These are phyloP conservation scores for Malurus splendens DNA, from an alignment of 2,797 vertebrate genomes.

Conservation along the genomic window DNA sequence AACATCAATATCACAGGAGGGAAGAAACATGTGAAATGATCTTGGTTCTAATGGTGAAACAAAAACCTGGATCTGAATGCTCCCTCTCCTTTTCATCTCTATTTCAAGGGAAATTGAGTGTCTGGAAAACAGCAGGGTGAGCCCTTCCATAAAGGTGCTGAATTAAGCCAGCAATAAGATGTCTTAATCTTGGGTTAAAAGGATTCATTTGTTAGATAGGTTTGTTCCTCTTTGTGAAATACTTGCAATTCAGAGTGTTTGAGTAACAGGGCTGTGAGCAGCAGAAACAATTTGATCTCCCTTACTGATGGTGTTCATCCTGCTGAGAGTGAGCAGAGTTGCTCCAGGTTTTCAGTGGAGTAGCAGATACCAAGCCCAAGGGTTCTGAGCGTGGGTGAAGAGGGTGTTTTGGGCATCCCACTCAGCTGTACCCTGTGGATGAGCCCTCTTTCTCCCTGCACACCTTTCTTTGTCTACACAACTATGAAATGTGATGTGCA, in stretches of 20 bases:
- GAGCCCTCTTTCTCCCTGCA: background rate
- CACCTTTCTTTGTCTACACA: background rate
- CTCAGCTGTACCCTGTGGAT: fast-evolving
- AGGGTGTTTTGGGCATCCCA: background rate
- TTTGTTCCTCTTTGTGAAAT: background rate
- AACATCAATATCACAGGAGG: background rate
- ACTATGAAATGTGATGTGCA: fast-evolving
- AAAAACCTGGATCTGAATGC: background rate
- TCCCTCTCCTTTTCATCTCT: background rate
- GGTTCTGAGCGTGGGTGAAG: background rate
- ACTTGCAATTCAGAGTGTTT: background rate
- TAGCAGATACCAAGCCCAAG: background rate
- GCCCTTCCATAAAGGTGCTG: background rate
- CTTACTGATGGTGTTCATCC: background rate
- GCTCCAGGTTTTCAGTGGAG: fast-evolving
- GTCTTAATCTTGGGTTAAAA: background rate
- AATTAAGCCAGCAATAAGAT: background rate
- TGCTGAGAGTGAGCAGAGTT: fast-evolving
- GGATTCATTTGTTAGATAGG: background rate
- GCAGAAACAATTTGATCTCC: fast-evolving
- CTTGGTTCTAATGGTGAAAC: background rate
- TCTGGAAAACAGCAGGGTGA: background rate
- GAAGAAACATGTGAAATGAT: background rate
- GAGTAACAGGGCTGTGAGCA: background rate
- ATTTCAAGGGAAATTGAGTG: background rate